Evolutionary conservation across 2,888 invertebrate species (phyloP), one percentile per base, ranked within the genome.

Genomic region (Xanthorhoe spadicearia): DNA sequence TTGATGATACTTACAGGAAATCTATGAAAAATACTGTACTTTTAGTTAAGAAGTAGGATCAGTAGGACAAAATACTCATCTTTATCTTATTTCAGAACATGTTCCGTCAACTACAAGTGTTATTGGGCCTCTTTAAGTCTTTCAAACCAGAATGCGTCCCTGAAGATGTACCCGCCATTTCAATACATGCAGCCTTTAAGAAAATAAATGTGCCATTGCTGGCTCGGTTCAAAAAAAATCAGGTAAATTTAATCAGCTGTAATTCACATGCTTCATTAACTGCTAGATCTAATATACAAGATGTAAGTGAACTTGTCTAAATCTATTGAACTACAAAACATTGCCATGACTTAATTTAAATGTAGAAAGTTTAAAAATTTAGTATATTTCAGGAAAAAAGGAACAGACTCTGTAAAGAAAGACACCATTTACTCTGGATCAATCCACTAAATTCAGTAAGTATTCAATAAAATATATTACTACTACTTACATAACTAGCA

Each of bases 111-210:
- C 73, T 93, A 0, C 89, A 88, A 81, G 90, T 90, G 0, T 70
- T 93, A 6, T 73, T 93, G 13, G 89, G 90, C 0, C 74, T 93
- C 48, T 93, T 91, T 74, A 93, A 93, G 75, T 91, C 93, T 0
- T 93, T 90, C 74, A 90, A 85, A 72, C 93, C 93, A 0, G 93
- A 93, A 70, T 89, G 85, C 83, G 93, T 93, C 1, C 93, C 93
- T 0, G 93, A 93, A 69, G 84, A 88, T 70, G 74, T 93, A 0
- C 91, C 93, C 0, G 87, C 89, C 0, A 84, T 92, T 48, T 88
- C 92, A 0, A 82, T 91, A 63, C 87, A 91, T 63, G 85, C 85
- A 28, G 86, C 86, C 6, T 93, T 93, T 71, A 88, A 83, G 73
- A 92, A 92, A 74, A 74, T 88, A 13, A 91, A 93, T 74, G 65